Conservation (phyloP, 2,797 vertebrate genomes). For the Champsocephalus gunnari region DNA sequence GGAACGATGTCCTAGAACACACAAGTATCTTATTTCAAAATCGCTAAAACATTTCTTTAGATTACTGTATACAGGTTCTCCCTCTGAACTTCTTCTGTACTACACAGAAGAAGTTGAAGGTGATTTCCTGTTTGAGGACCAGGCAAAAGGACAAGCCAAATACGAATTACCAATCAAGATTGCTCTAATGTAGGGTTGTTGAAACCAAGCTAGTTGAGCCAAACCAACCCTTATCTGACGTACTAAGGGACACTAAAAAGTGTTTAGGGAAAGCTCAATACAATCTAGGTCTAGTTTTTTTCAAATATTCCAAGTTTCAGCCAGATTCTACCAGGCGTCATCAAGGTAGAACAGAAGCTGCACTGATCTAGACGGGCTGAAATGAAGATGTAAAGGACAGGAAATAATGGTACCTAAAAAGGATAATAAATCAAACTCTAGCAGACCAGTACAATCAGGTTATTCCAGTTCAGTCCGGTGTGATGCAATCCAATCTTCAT, state of each 20-base stretch:
- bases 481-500: slow-evolving; percentile 3
- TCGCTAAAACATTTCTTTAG: neutral
- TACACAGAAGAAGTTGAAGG: neutral
- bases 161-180: neutral
- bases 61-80: neutral
- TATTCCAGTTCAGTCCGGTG: slow-evolving; percentile 13
- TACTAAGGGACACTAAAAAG: neutral
- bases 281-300: neutral
- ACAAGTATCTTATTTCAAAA: neutral
- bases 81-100: neutral
- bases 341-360: slow-evolving; percentile 14
- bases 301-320: neutral
- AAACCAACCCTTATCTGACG: neutral
- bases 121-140: slow-evolving; percentile 5
- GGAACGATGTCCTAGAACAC: neutral
- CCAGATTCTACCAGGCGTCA: neutral
- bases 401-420: slow-evolving; percentile 15
- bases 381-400: slow-evolving; percentile 25
- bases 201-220: neutral
- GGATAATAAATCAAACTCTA: slow-evolving; percentile 16
- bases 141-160: slow-evolving; percentile 10
- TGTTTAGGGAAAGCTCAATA: neutral
- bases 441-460: slow-evolving; percentile 22
- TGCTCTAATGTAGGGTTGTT: neutral
- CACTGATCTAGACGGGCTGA: slow-evolving; percentile 17